Base-by-base conservation (phyloP, 2,797 vertebrate genomes). In the Pipistrellus nathusii region DNA sequence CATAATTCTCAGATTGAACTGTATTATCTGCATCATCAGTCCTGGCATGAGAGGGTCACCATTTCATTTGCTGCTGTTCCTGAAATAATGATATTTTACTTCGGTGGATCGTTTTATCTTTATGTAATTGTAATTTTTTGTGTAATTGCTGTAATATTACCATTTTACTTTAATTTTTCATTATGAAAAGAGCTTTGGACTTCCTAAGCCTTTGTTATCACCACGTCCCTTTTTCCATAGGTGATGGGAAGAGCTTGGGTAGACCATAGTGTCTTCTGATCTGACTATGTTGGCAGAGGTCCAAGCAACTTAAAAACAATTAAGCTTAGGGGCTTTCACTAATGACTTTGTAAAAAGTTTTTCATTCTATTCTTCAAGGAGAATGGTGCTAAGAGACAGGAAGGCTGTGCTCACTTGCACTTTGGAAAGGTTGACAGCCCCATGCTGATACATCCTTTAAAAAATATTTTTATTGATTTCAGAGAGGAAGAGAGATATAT, bases 131-230 rank as follows among this genome's bases (percentile, higher is more conserved):
- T 13, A 30, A 15, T 75, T 73, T 87, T 30, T 57, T 32, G 9
- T 66, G 27, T 78, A 68, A 71, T 44, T 84, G 92, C 81, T 80
- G 35, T 73, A 72, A 14, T 89, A 88, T 86, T 90, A 59, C 75
- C 32, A 75, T 90, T 87, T 72, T n/a, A 73, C 68, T 84, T 81
- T 72, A 35, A 64, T 85, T 41, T 41, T 41, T 41, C 38, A 41
- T 41, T 41, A 41, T 41, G 38, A 41, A 6, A 41, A 41, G 38
- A 41, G 38, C 38, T 41, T 85, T 86, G 35, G 53, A 27, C 10
- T 75, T 17, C 87, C 35, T 66, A 57, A 75, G 53, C 86, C 51
- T 90, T 32, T 68, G 44, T 85, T 82, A 73, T 80, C 35, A 25
- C 41, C 73, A 35, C 35, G 69, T 82, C 75, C 32, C 38, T 85